Base-by-base conservation (phyloP, 2,113 vertebrate genomes). In the Salminus brasiliensis region DNA sequence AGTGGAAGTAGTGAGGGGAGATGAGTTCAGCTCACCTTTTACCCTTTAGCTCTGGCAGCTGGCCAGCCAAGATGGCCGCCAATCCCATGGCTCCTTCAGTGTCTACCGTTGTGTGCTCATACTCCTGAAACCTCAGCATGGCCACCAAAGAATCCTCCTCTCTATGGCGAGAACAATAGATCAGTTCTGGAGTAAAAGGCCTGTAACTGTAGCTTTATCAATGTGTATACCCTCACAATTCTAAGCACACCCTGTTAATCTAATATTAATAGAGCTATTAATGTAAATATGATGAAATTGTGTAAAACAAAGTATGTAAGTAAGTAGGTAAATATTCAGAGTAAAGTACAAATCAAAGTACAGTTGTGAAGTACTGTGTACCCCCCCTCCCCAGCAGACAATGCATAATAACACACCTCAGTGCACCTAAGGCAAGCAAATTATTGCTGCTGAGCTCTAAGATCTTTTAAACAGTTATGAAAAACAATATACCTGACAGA, bases 81-180 rank as follows among this genome's bases (percentile, higher is more conserved):
- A 97, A 86, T 15, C 94, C 95, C 87, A 96, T 93, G 49, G 95
- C 94, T 30, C 95, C 96, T 74, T 96, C 95, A 1, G 93, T 94
- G 85, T 97, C 95, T 8, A 96, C 91, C 0, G 91, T 95, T 67
- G 93, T 92, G 82, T 91, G 92, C 70, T 97, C 96, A 0, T 93
- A 96, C 89, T 97, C 96, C 85, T 96, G 92, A 84, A 97, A 84
- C 49, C 94, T 90, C 89, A 97, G 88, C 93, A 97, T 96, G 0
- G 96, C 93, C 82, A 97, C 78, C 83, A 97, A 85, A 73, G 93
- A 83, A 34, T 95, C 93, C 75, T 95, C 93, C 83, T 96, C 95
- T 36, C 96, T 97, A 83, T 65, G 67, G 57, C 32, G 2, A 57
- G 76, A 23, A 41, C 23, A 57, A 29, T 32, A 12, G 12, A 39